Evolutionary conservation across 2,888 invertebrate species (phyloP).

Genomic region (Callosobruchus maculatus): DNA sequence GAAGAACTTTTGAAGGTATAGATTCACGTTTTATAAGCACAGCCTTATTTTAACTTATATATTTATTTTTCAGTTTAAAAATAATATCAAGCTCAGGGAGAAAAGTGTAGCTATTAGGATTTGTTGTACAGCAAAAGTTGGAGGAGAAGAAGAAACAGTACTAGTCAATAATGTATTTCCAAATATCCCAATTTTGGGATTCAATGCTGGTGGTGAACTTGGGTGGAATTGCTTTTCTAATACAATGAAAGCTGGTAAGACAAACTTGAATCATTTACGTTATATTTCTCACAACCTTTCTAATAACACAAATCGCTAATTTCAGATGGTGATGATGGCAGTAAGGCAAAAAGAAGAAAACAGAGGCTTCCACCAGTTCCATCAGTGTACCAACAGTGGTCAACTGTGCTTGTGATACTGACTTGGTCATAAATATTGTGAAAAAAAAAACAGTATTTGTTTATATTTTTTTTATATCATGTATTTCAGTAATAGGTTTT

Average conservation of each 20-base stretch:
- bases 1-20: conserved; percentile 31
- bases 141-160: conserved; percentile 28
- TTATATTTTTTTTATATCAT: neutral
- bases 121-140: conserved; percentile 35
- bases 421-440: conserved; percentile 28
- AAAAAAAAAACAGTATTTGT: neutral
- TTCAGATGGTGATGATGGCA: conserved; percentile 13
- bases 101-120: conserved; percentile 33
- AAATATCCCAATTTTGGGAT: conserved; percentile 32
- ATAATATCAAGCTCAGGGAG: conserved; percentile 25
- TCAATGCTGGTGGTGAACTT: conserved; percentile 40
- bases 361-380: conserved; percentile 28
- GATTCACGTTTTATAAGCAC: neutral
- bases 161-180: conserved; percentile 35
- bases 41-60: too few species aligned
- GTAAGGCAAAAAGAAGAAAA: conserved; percentile 22
- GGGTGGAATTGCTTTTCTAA: conserved; percentile 35
- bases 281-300: neutral
- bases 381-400: conserved; percentile 32
- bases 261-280: neutral
- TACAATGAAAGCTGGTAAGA: conserved; percentile 8
- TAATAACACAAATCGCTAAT: conserved; percentile 7
- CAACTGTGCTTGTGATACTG: conserved; percentile 35
- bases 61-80: conserved; percentile 32
- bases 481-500: neutral